Conservation (phyloP, 2,888 invertebrate genomes). For the Dioctria rufipes region DNA sequence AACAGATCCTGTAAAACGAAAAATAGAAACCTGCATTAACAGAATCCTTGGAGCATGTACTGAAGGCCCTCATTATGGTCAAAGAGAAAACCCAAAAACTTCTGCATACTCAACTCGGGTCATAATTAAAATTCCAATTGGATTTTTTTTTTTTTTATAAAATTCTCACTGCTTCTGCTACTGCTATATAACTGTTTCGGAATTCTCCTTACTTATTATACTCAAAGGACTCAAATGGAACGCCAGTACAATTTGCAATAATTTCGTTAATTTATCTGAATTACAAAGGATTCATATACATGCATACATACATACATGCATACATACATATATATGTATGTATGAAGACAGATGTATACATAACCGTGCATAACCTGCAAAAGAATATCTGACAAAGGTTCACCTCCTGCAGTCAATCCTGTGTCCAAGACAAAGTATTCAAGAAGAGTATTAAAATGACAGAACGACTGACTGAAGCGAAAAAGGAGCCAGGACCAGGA, state of each 20-base stretch:
- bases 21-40: too few species aligned
- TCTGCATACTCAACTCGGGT: too few species aligned
- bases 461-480: background rate
- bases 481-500: background rate
- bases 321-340: too few species aligned
- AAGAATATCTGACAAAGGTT: conserved; percentile 3
- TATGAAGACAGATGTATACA: background rate
- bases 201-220: too few species aligned
- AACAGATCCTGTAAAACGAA: too few species aligned
- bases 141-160: background rate
- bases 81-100: background rate
- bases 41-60: too few species aligned
- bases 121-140: too few species aligned
- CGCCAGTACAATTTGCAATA: background rate
- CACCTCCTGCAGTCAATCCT: conserved; percentile 5
- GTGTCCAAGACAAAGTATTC: conserved; percentile 18
- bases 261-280: background rate
- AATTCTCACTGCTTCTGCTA: background rate
- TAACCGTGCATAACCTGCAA: background rate
- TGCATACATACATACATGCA: background rate
- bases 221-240: background rate
- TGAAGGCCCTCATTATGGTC: too few species aligned
- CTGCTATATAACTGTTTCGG: too few species aligned
- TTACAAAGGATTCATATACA: background rate
- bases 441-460: conserved; percentile 8